Evolutionary conservation across 2,797 vertebrate genomes (phyloP).

Genomic region (Hoplostethus atlanticus): DNA sequence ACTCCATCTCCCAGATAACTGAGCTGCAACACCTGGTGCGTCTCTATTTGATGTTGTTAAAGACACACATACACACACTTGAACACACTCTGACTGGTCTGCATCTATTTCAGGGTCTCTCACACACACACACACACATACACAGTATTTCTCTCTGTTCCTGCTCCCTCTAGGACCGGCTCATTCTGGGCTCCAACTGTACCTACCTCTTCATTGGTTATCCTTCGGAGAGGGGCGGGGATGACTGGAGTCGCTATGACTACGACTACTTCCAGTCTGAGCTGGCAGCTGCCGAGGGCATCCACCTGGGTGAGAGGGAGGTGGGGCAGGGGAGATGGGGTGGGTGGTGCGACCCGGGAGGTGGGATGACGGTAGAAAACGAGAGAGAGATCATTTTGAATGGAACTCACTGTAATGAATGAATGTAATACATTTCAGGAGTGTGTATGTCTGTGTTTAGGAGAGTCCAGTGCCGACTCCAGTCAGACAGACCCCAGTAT

Average conservation of each 20-base stretch:
- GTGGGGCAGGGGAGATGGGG: background rate
- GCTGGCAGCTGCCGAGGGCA: constrained; percentile 88
- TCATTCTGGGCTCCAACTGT: constrained; percentile 90
- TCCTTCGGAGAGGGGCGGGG: constrained; percentile 84
- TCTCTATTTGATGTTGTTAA: constrained; percentile 20
- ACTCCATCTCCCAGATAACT: constrained; percentile 73
- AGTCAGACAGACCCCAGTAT: constrained; percentile 86
- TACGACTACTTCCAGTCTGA: constrained; percentile 94
- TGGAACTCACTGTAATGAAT: no score
- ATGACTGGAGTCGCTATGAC: constrained; percentile 89
- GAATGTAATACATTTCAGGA: background rate
- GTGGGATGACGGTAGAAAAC: no score
- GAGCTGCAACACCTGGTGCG: constrained; percentile 90
- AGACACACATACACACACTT: background rate
- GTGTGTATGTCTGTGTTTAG: constrained; percentile 65
- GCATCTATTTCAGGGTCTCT: no score
- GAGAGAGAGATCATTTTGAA: no score
- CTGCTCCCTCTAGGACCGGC: constrained; percentile 81
- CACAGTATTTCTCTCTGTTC: background rate
- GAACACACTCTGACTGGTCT: background rate
- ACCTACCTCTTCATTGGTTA: constrained; percentile 90
- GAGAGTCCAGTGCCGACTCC: constrained; percentile 60
- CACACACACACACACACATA: background rate
- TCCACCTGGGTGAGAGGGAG: constrained; percentile 76
- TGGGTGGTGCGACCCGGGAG: no score